Percentiles rank a stretch among this genome's conserved stretches.
phyloP scores from a whole-genome alignment of 2,888 invertebrate species.

The Autographa gamma region DNA sequence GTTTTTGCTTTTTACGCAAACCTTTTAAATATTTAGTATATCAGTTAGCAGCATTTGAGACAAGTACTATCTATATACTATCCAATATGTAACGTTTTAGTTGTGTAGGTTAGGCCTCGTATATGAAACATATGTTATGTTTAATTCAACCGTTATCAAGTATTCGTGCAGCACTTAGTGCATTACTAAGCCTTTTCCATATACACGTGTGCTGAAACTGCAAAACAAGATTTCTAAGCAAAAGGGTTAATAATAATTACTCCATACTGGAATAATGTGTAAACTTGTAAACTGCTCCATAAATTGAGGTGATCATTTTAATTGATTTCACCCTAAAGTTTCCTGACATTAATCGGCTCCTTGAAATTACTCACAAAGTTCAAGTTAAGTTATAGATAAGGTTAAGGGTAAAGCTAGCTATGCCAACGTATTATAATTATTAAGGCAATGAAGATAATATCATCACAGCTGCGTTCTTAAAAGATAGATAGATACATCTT shows the following conservation, averaged over 20 bases:
- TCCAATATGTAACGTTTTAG: too few species aligned
- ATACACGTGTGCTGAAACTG: too few species aligned
- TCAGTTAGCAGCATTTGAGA: too few species aligned
- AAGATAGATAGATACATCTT: too few species aligned
- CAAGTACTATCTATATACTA: too few species aligned
- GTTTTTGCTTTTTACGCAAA: too few species aligned
- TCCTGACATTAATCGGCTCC: background rate
- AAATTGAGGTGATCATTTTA: constrained; percentile 1
- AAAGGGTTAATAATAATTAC: background rate
- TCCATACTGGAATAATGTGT: background rate
- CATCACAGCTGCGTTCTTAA: too few species aligned
- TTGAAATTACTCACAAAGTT: constrained; percentile 8
- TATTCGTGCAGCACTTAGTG: too few species aligned
- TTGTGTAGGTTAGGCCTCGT: background rate
- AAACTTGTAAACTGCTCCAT: background rate
- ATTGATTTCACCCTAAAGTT: constrained; percentile 7
- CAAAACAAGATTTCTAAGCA: background rate
- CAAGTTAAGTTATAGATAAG: background rate
- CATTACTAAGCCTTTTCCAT: too few species aligned
- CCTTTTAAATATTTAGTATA: too few species aligned
- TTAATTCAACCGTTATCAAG: too few species aligned
- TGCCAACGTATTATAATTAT: background rate
- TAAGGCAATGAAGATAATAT: too few species aligned
- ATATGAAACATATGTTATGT: background rate
- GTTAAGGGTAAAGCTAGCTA: background rate